These are phyloP conservation scores for Menidia menidia DNA, from an alignment of 2,797 vertebrate species.

Conservation along the genomic window DNA sequence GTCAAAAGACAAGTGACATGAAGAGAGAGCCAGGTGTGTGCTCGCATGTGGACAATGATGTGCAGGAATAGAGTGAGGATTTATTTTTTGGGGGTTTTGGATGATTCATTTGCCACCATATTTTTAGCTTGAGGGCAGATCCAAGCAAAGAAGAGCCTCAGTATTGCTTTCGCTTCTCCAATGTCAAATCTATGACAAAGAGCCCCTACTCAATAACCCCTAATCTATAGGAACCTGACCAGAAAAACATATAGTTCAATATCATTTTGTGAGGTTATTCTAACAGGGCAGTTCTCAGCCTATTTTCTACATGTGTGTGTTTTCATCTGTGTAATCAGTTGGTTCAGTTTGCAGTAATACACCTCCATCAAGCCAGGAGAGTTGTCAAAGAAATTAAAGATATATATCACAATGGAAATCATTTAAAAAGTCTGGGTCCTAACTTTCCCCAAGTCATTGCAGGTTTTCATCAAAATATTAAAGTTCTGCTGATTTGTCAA, in stretches of 20 bases:
- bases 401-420: neutral
- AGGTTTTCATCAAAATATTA: neutral
- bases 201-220: constrained; percentile 50
- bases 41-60: constrained; percentile 44
- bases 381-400: neutral
- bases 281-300: constrained; percentile 21
- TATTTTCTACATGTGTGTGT: neutral
- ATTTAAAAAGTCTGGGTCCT: neutral
- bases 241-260: constrained; percentile 44
- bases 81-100: constrained; percentile 75
- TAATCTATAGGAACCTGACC: constrained; percentile 62
- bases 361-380: neutral
- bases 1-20: constrained; percentile 69
- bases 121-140: constrained; percentile 74
- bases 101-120: constrained; percentile 79
- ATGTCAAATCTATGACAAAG: constrained; percentile 68
- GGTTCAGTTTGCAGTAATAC: neutral
- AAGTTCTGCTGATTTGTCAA: no score
- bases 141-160: constrained; percentile 70
- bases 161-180: constrained; percentile 69
- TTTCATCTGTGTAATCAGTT: neutral
- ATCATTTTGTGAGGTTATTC: constrained; percentile 23
- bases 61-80: constrained; percentile 75
- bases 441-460: neutral
- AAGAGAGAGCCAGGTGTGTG: constrained; percentile 40